Evolutionary conservation across 2,797 vertebrate species (phyloP), one percentile per base, ranked within the genome.

Genomic region (Coregonus sp.): DNA sequence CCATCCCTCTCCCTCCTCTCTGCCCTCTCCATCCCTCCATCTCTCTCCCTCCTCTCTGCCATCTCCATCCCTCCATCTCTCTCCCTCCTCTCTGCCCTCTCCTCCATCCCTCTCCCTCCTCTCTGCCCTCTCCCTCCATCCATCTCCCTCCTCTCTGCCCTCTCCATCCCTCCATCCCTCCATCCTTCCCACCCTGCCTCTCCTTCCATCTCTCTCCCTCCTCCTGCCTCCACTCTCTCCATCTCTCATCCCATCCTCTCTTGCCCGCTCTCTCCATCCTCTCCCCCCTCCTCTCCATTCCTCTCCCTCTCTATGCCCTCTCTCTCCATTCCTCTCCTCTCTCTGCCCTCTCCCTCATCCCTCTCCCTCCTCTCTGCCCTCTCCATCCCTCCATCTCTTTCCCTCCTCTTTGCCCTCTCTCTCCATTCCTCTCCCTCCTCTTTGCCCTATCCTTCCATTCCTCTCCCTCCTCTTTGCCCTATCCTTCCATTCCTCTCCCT

Each of bases 351-450:
- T 33, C 40, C 74, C 51, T 52, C 51, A 4, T 56, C 15, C 1
- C 15, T 15, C 7, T 52, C 5, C 1, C 16, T n/a, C n/a, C 54
- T n/a, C 54, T 59, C 2, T 59, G 15, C 40, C 40, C 40, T 47
- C 40, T 0, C 40, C 0, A 5, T n/a, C 37, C 0, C 77, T 51
- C 25, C 29, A 7, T 31, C 16, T 33, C 1, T 56, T 52, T 40
- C 37, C 37, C 37, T 37, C 37, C 37, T 6, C 6, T 59, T 70
- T 47, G 75, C 47, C 76, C 75, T 20, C 69, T 73, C 47, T 40
- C 61, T 52, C 66, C 40, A 63, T 73, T 15, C 33, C 71, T 73
- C 40, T 40, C 54, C n/a, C 54, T 18, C n/a, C 54, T 59, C 1
- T 18, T 2, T n/a, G 16, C 54, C 14, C 51, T 33, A 51, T 33